Evolutionary conservation across 2,113 vertebrate species (phyloP).

Genomic region (Melanerpes aurifrons): DNA sequence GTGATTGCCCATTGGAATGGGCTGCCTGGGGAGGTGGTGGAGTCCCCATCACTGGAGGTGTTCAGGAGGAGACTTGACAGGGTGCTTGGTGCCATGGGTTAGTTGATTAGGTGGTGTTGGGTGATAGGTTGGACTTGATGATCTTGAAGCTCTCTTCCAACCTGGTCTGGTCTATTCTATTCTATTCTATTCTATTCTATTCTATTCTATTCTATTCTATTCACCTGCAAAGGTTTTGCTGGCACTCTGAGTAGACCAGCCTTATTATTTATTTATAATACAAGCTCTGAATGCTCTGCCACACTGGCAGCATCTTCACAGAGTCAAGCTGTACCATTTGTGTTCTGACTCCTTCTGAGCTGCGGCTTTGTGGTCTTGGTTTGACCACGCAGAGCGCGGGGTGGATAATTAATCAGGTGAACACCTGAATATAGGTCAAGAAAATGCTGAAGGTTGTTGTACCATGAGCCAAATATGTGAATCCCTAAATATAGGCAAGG

Average conservation of each 20-base stretch:
- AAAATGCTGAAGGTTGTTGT: not conserved
- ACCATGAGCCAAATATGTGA: not conserved
- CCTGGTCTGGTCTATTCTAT: too few relatives aligned
- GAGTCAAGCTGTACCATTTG: not conserved
- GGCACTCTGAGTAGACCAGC: not conserved
- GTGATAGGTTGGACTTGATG: too few relatives aligned
- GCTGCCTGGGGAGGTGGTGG: too few relatives aligned
- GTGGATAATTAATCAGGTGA: not conserved
- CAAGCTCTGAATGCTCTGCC: not conserved
- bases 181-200: too few relatives aligned
- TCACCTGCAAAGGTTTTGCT: not conserved
- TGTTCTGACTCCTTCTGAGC: not conserved
- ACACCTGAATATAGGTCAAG: not conserved
- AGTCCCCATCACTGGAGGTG: too few relatives aligned
- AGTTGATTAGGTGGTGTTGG: too few relatives aligned
- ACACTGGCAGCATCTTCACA: not conserved
- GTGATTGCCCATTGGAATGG: too few relatives aligned
- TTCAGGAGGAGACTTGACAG: too few relatives aligned
- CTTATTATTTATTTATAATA: conserved; percentile 29
- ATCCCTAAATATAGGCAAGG: not conserved
- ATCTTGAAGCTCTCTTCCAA: too few relatives aligned
- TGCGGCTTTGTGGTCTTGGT: not conserved
- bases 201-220: too few relatives aligned
- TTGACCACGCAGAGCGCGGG: not conserved
- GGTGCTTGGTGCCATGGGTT: too few relatives aligned